Evolutionary conservation across 2,888 invertebrate species (phyloP).

Genomic region (Morinoia aosen): DNA sequence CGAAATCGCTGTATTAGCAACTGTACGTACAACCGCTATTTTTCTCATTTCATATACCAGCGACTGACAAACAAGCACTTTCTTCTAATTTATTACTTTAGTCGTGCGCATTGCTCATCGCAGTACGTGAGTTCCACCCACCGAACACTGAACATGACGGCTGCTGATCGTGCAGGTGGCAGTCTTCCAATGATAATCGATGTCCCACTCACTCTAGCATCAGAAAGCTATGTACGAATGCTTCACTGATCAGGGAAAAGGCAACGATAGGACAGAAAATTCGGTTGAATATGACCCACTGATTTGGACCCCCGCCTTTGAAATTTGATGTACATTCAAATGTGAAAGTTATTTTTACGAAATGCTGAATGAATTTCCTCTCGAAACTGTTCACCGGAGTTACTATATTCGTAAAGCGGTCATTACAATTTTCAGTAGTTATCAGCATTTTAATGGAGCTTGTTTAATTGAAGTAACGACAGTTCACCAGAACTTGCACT

Average conservation of each 20-base stretch:
- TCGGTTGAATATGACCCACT: no score
- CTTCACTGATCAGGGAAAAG: not conserved
- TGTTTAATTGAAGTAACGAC: no score
- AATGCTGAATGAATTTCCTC: no score
- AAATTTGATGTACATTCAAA: no score
- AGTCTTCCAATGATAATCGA: no score
- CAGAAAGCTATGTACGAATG: not conserved
- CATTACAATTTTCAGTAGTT: no score
- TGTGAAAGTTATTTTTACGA: no score
- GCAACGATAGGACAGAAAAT: no score
- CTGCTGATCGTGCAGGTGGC: not conserved
- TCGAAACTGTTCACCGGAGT: no score
- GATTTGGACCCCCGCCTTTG: no score
- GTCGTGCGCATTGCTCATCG: not conserved
- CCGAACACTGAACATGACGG: not conserved
- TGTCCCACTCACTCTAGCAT: not conserved
- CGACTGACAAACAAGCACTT: not conserved
- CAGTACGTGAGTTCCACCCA: not conserved
- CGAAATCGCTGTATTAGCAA: not conserved
- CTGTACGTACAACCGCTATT: not conserved
- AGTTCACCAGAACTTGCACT: not conserved
- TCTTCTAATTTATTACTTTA: not conserved
- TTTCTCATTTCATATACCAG: not conserved
- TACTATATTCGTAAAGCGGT: no score
- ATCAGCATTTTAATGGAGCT: no score